These are phyloP conservation scores for Drosophila incognita DNA, from an alignment of 2,888 invertebrate genomes.

Conservation along the genomic window DNA sequence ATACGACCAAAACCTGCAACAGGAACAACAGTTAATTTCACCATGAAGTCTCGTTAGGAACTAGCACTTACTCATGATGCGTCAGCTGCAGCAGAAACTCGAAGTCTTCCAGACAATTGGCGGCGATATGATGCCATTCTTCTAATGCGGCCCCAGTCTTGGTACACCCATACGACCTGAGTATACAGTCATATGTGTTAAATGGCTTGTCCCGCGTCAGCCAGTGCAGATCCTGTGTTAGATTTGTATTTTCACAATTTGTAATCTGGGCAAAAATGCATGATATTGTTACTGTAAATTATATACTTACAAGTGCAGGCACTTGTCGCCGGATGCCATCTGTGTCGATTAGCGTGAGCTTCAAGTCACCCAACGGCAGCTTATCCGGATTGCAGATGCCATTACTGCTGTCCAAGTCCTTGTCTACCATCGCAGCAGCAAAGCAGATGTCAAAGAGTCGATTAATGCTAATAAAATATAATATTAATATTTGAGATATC, in stretches of 20 bases:
- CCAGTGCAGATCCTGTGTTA: conserved; percentile 75
- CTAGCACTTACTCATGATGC: conserved; percentile 86
- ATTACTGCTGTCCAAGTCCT: conserved; percentile 32
- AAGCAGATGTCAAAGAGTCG: background rate
- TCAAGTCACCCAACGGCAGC: conserved; percentile 54
- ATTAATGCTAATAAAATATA: background rate
- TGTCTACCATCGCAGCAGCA: conserved; percentile 30
- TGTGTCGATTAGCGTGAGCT: conserved; percentile 72
- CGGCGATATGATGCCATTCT: conserved; percentile 89
- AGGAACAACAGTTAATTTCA: background rate
- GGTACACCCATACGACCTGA: conserved; percentile 84
- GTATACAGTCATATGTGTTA: conserved; percentile 69
- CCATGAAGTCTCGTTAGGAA: background rate
- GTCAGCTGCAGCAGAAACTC: conserved; percentile 89
- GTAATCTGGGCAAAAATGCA: background rate
- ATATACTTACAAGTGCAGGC: conserved; percentile 88
- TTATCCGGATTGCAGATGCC: conserved; percentile 55
- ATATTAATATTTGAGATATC: background rate
- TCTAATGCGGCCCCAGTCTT: conserved; percentile 87
- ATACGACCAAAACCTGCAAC: conserved; percentile 89
- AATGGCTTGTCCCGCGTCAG: conserved; percentile 64
- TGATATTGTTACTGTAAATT: background rate
- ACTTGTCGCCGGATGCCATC: conserved; percentile 87
- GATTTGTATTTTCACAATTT: background rate
- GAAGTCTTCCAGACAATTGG: conserved; percentile 88